Evolutionary conservation across 2,888 invertebrate species (phyloP), one percentile per base, ranked within the genome.

Genomic region (Lagria hirta): DNA sequence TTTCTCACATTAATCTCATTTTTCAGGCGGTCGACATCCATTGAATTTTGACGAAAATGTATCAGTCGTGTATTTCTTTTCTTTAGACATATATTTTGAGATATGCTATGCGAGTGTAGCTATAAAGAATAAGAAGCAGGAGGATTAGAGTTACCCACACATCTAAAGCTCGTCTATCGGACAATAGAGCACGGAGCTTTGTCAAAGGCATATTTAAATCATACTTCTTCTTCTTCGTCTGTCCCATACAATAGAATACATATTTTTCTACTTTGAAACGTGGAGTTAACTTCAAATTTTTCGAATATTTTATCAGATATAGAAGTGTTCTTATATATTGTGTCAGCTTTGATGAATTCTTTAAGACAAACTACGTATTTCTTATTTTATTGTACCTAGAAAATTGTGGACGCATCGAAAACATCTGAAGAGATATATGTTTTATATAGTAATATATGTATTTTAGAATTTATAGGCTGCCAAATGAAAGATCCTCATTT

Each of bases 231-330:
- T 37, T 42, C 44, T 35, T n/a, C n/a, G n/a, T n/a, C n/a, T n/a
- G n/a, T n/a, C n/a, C n/a, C n/a, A n/a, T 42, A 64, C 65, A 64
- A 65, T 64, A 57, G 58, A 56, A 61, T 62, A 65, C 65, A 65
- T 62, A 66, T 65, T 65, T 65, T 65, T 62, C 60, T 64, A 65
- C 65, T 65, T 59, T 54, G 43, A 43, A n/a, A 37, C 47, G 33
- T 43, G 40, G 52, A 52, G 54, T 54, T 52, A 48, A 48, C 45
- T 51, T 49, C 48, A 35, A 35, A 45, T 42, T 27, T 48, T 44
- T 34, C 41, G 41, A 40, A 48, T 45, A n/a, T n/a, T n/a, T n/a
- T n/a, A n/a, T n/a, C n/a, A n/a, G n/a, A n/a, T n/a, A n/a, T n/a
- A n/a, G n/a, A n/a, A n/a, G n/a, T n/a, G n/a, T n/a, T n/a, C n/a